Evolutionary conservation across 2,113 vertebrate genomes (phyloP), one percentile per base, ranked within the genome.

Genomic region (Aix galericulata): DNA sequence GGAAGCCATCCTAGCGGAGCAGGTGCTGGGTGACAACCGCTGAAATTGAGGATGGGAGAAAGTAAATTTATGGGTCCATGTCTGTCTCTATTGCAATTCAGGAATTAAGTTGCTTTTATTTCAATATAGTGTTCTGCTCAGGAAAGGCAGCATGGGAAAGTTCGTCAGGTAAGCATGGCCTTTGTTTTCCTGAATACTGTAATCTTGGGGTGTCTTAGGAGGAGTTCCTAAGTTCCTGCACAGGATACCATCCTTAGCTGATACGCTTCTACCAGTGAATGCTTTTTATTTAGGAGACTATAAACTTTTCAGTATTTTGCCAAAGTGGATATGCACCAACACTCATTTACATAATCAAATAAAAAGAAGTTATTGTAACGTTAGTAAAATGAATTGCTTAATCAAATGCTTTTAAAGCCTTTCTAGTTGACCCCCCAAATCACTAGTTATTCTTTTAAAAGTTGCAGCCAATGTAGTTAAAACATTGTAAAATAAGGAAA

Each of bases 401-500:
- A 90, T 88, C 91, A 92, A 88, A 91, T 86, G 29, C 60, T 92
- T 94, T 81, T 86, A 81, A 82, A 84, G 26, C 21, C 58, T 92
- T 93, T 58, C 32, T 91, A 79, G 69, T 7, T 93, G 89, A 79
- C 86, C 86, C 56, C 25, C 32, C 16, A 82, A 93, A 84, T 94
- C 29, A 3, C 56, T 84, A 56, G 83, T 84, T 94, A 86, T 79
- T 92, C 67, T 88, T 77, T 77, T 86, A 92, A 68, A 29, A 79
- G 34, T 94, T 92, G 71, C 81, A 86, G 66, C 38, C 74, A 89
- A 6, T 79, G 84, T 91, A 78, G 71, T 89, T 92, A 91, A 94
- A 91, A 79, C 36, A 87, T 82, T 71, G 20, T 84, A 75, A 93
- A 96, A 93, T 91, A 86, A 86, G 81, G 81, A 88, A 93, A 94